A percentile compares a stretch with the other conserved stretches of the same genome.
phyloP scores from a whole-genome alignment of 1,140 invertebrate genomes.

The Cyclina sinensis region DNA sequence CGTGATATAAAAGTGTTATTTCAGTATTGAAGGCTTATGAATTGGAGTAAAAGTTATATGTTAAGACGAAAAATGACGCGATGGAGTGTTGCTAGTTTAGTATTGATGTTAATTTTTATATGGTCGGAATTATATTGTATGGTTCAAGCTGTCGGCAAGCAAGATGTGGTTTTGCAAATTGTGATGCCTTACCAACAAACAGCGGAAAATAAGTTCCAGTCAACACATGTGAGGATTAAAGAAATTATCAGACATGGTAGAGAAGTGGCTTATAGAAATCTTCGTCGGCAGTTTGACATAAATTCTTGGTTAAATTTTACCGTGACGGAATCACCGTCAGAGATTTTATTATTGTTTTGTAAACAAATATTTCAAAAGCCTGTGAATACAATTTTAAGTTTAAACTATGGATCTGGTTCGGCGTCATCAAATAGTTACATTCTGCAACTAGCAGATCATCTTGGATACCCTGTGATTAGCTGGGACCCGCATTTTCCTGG shows the following conservation, averaged over 20 bases:
- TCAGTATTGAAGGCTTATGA: background rate
- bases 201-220: conserved; percentile 12
- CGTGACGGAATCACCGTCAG: conserved; percentile 20
- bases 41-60: background rate
- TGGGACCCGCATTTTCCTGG: conserved; percentile 65
- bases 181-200: conserved; percentile 23
- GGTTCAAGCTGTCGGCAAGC: background rate
- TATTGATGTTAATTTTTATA: background rate
- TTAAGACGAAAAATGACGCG: background rate
- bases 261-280: conserved; percentile 17
- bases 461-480: conserved; percentile 66
- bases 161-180: conserved; percentile 58
- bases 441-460: conserved; percentile 45
- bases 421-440: conserved; percentile 64
- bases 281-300: conserved; percentile 25
- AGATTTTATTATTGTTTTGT: conserved; percentile 59
- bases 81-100: background rate
- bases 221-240: conserved; percentile 19
- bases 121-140: background rate
- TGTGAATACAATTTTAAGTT: conserved; percentile 53
- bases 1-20: background rate
- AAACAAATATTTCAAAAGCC: conserved; percentile 54
- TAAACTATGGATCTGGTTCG: conserved; percentile 47
- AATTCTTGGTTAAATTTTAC: conserved; percentile 61
- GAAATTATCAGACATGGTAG: conserved; percentile 52